Percentiles rank a stretch among this genome's conserved stretches.
Conservation (phyloP, 2,888 invertebrate genomes). For the Hesperia comma region DNA sequence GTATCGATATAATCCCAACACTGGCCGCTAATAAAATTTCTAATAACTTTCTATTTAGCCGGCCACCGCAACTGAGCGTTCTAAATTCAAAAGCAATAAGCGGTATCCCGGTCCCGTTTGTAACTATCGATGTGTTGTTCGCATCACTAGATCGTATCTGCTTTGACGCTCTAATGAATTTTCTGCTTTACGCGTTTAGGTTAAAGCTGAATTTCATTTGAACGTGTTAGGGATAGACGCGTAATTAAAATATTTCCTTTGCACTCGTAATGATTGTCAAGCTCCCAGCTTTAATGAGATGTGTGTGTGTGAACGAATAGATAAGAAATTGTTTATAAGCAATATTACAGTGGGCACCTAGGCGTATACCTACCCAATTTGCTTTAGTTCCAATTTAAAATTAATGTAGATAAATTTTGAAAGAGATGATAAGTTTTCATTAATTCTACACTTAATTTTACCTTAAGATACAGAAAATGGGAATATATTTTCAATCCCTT, state of each 20-base stretch:
- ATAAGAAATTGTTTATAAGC: constrained; percentile 5
- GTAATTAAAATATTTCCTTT: constrained; percentile 37
- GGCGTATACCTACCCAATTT: background rate
- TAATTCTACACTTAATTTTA: too few relatives aligned
- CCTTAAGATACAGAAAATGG: too few relatives aligned
- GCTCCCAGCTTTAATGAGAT: constrained; percentile 41
- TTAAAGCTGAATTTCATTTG: constrained; percentile 12
- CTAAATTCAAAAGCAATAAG: constrained; percentile 61
- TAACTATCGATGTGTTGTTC: constrained; percentile 49
- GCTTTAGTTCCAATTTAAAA: too few relatives aligned
- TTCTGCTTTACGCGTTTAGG: background rate
- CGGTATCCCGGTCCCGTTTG: constrained; percentile 52
- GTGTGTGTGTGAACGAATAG: constrained; percentile 12
- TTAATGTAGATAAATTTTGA: too few relatives aligned
- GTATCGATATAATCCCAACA: constrained; percentile 47
- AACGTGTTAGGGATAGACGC: background rate
- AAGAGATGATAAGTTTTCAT: too few relatives aligned
- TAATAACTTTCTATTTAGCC: constrained; percentile 51
- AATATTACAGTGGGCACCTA: background rate
- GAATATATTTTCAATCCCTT: too few relatives aligned
- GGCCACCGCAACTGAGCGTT: constrained; percentile 52
- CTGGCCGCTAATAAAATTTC: constrained; percentile 50
- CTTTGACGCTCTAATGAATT: background rate
- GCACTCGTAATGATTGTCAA: constrained; percentile 43
- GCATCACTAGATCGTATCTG: constrained; percentile 40